Conservation (phyloP, 1,140 invertebrate species). For the Orchestia grillus region DNA sequence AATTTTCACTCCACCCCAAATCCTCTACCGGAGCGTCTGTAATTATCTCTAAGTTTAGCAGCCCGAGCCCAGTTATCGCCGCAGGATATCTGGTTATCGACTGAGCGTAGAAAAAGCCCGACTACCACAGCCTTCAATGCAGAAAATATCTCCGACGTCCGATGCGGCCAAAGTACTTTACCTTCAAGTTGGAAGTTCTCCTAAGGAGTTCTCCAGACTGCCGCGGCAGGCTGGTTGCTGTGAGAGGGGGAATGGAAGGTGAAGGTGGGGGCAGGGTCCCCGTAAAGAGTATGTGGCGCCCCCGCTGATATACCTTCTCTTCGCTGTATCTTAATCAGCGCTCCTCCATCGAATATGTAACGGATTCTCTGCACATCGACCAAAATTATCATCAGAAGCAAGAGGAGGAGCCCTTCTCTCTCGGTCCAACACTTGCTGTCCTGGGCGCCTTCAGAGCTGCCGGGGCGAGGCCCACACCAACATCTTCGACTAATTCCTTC, state of each 20-base stretch:
- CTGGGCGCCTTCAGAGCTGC: background rate
- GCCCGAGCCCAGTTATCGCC: too few species aligned
- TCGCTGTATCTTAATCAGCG: conserved; percentile 56
- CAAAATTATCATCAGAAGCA: conserved; percentile 53
- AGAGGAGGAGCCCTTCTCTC: conserved; percentile 46
- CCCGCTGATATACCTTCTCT: conserved; percentile 42
- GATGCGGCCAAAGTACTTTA: background rate
- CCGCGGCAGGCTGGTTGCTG: too few species aligned
- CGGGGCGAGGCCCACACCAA: background rate
- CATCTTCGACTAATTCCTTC: background rate
- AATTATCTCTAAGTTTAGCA: too few species aligned
- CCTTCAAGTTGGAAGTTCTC: background rate
- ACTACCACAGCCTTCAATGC: background rate
- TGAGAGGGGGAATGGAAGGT: background rate
- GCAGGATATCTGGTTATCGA: too few species aligned
- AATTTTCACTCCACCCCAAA: too few species aligned
- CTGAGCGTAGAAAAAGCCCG: too few species aligned
- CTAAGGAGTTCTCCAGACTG: background rate
- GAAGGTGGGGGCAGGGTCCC: background rate
- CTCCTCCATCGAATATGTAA: conserved; percentile 56
- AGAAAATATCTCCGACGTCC: background rate
- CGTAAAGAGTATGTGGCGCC: conserved; percentile 26
- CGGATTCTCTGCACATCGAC: conserved; percentile 52
- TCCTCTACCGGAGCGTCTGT: too few species aligned
- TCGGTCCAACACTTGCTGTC: conserved; percentile 45